These are phyloP conservation scores for Siphonodentalium dalli DNA, from an alignment of 2,888 invertebrate species.

Conservation along the genomic window DNA sequence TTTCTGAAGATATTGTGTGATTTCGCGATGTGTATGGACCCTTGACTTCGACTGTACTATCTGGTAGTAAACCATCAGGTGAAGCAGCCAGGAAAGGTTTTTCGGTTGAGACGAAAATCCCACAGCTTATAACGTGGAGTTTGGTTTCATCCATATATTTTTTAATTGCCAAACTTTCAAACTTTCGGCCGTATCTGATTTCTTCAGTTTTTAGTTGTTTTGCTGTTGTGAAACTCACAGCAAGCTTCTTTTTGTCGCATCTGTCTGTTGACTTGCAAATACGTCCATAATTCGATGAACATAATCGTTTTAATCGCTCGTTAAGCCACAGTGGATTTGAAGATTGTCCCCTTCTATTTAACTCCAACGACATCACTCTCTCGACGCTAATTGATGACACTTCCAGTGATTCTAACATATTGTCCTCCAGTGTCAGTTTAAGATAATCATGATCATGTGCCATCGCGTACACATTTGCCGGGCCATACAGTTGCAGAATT, in stretches of 20 bases:
- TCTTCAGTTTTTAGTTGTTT: slow-evolving; percentile 8
- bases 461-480: slow-evolving; percentile 25
- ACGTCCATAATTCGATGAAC: slow-evolving; percentile 27
- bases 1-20: slow-evolving; percentile 1
- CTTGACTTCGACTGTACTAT: slow-evolving; percentile 17
- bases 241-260: slow-evolving; percentile 14
- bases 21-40: slow-evolving; percentile 16
- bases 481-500: slow-evolving; percentile 23
- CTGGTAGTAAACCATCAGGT: slow-evolving; percentile 19
- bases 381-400: slow-evolving; percentile 13
- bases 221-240: slow-evolving; percentile 5
- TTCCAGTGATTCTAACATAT: slow-evolving; percentile 15
- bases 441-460: slow-evolving; percentile 31
- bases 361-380: slow-evolving; percentile 11
- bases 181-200: slow-evolving; percentile 20
- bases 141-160: slow-evolving; percentile 7
- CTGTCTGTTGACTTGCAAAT: slow-evolving; percentile 18
- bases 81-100: slow-evolving; percentile 16
- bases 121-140: slow-evolving; percentile 10
- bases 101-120: slow-evolving; percentile 11
- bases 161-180: slow-evolving; percentile 19
- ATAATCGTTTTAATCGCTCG: slow-evolving; percentile 18
- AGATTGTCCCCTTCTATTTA: slow-evolving; percentile 20
- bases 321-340: slow-evolving; percentile 19
- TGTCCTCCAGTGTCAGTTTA: slow-evolving; percentile 15